Conservation (phyloP, 2,888 invertebrate genomes). For the Drosophila pseudotakahashii region DNA sequence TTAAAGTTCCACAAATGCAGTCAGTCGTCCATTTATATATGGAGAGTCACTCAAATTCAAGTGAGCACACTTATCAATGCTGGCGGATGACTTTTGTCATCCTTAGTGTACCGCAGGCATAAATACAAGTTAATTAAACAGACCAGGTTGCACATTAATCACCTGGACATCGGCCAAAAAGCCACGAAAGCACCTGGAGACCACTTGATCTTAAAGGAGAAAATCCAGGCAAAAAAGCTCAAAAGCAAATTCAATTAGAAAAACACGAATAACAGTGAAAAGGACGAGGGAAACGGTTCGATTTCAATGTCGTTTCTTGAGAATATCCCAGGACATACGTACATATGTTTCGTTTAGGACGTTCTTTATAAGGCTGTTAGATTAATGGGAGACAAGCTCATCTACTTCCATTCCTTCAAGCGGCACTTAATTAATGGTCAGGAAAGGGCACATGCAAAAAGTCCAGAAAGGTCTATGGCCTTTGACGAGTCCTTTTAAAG, state of each 20-base stretch:
- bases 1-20: not conserved
- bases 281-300: constrained; percentile 13
- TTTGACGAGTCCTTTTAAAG: constrained; percentile 1
- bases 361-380: constrained; percentile 70
- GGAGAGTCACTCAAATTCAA: not conserved
- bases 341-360: not conserved
- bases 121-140: constrained; percentile 78
- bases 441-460: constrained; percentile 2
- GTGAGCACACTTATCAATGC: not conserved
- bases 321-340: constrained; percentile 32
- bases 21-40: not conserved
- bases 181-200: constrained; percentile 45
- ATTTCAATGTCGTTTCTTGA: constrained; percentile 42
- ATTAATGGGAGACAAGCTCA: constrained; percentile 75
- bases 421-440: constrained; percentile 69
- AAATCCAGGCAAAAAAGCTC: constrained; percentile 13
- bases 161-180: constrained; percentile 66
- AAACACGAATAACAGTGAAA: constrained; percentile 54
- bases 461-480: constrained; percentile 18
- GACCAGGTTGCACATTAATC: constrained; percentile 73
- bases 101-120: constrained; percentile 20
- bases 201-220: constrained; percentile 31
- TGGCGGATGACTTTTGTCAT: constrained; percentile 32
- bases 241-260: constrained; percentile 60
- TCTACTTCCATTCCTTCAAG: constrained; percentile 69